Evolutionary conservation across 2,888 invertebrate genomes (phyloP).

Genomic region (Sesia apiformis): DNA sequence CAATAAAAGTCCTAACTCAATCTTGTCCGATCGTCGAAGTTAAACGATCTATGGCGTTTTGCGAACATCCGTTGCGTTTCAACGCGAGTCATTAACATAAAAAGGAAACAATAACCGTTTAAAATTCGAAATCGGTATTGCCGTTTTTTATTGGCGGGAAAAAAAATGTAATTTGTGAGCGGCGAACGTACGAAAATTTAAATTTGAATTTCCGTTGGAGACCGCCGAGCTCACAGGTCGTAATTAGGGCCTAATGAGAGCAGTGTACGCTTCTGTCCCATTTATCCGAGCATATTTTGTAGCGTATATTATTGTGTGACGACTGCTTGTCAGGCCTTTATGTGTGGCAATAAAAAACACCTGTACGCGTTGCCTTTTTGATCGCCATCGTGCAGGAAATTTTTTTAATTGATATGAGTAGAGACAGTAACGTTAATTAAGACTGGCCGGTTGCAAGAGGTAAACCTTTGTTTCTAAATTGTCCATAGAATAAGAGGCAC

Average conservation of each 20-base stretch:
- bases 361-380: conserved; percentile 32
- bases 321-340: conserved; percentile 26
- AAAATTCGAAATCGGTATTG: conserved; percentile 59
- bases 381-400: conserved; percentile 20
- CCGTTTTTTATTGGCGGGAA: conserved; percentile 53
- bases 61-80: conserved; percentile 55
- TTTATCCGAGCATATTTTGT: conserved; percentile 41
- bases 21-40: conserved; percentile 46
- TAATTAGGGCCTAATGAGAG: conserved; percentile 71
- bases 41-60: conserved; percentile 45
- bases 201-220: conserved; percentile 60
- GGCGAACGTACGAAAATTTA: conserved; percentile 53
- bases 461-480: too few relatives aligned
- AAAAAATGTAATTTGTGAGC: conserved; percentile 62
- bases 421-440: neutral
- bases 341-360: conserved; percentile 2
- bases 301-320: conserved; percentile 44
- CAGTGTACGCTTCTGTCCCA: conserved; percentile 34
- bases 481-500: too few relatives aligned
- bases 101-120: conserved; percentile 72
- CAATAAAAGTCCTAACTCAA: conserved; percentile 57
- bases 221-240: conserved; percentile 26
- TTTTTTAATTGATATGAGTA: neutral
- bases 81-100: conserved; percentile 69
- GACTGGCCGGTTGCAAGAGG: neutral